Base-by-base conservation (phyloP, 2,113 vertebrate species). In the Rhinoderma darwinii region DNA sequence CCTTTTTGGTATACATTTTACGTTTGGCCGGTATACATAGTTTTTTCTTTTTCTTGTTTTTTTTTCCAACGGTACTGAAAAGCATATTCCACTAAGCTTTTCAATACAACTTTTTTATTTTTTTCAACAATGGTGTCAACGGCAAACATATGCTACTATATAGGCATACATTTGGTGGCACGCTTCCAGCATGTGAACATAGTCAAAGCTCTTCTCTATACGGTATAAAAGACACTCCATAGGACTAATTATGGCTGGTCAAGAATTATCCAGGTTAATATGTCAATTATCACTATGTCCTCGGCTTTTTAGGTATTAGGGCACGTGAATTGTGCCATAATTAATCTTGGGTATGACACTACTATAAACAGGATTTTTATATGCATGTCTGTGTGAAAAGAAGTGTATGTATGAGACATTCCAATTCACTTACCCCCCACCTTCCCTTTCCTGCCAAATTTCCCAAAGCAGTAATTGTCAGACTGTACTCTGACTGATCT, bases 381-480 rank as follows among this genome's bases (percentile, higher is more conserved):
- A 43, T 15, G 5, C 44, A 30, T 25, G 54, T 74, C 72, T 63
- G 27, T 61, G 41, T 75, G 51, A 59, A 66, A 61, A 76, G 41
- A 77, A 20, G 83, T 61, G 15, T 47, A 66, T 73, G 35, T 37
- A 41, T 56, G 44, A 43, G 43, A n/a, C 68, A 73, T 84, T 83
- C n/a, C 63, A 11, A 72, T 51, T 83, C 11, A 43, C 63, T 30
- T 73, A 44, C 18, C 54, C 66, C 54, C 77, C 35, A 27, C 37
- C 43, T 81, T 41, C 47, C 79, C 11, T 47, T 87, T 79, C 79
- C 41, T 80, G 86, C 68, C 68, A 87, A 61, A 79, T 87, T 68
- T 61, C 86, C 79, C 18, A 30, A 37, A 74, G 51, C 79, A 82
- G 32, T 82, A 82, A 87, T 75, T 63, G 70, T 75, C 39, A 43